Evolutionary conservation across 2,888 invertebrate species (phyloP), one percentile per base, ranked within the genome.

Genomic region (Chesias legatella): DNA sequence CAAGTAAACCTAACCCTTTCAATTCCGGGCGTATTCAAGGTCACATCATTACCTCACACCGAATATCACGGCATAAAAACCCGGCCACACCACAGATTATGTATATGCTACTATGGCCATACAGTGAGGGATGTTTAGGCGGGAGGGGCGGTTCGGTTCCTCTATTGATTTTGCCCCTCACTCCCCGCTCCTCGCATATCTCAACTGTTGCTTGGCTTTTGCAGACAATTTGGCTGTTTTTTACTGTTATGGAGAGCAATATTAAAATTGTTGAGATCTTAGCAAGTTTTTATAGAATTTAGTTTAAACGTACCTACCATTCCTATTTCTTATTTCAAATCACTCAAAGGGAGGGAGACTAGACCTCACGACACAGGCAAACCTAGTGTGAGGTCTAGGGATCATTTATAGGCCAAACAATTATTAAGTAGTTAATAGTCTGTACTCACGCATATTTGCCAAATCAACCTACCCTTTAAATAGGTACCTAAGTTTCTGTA

Each of bases 191-290:
- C 68, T 57, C 68, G 79, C 82, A 76, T 79, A 75, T 73, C 79
- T 80, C 80, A 86, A 85, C 86, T 86, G 86, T 86, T 86, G 86
- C 85, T 85, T 71, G 68, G 69, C 62, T 61, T 58, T 45, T 63
- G 51, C 58, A 66, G 54, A 59, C 58, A 5, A 17, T 63, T 45
- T 51, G 43, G 43, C 48, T 31, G 45, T 8, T 25, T 36, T 41
- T 32, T 9, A 24, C 24, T 11, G 37, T 23, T 30, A 21, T 30
- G 11, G 21, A 7, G 1, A 20, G 21, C n/a, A 27, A 20, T 27
- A 32, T 22, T 29, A 23, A 26, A 6, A n/a, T n/a, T n/a, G n/a
- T n/a, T n/a, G n/a, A n/a, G n/a, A n/a, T n/a, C n/a, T n/a, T n/a
- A n/a, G n/a, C n/a, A n/a, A n/a, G n/a, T n/a, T 21, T 11, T 17